Evolutionary conservation across 1,140 invertebrate genomes (phyloP).

Genomic region (Drosophila pruinosa): DNA sequence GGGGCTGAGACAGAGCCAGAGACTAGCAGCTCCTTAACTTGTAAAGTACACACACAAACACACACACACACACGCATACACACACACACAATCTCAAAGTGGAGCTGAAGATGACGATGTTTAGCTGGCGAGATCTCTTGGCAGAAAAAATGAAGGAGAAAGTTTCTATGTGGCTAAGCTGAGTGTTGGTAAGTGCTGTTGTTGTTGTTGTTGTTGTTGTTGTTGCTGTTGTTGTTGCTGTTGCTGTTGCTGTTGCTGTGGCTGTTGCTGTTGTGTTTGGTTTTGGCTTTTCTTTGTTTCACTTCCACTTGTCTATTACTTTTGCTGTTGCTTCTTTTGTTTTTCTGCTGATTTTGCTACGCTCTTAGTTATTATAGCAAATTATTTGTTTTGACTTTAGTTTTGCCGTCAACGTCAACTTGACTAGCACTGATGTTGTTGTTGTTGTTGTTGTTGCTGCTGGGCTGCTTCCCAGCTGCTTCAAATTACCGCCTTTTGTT

Average conservation of each 20-base stretch:
- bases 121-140: conserved; percentile 37
- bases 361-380: conserved; percentile 78
- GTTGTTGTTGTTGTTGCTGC: conserved; percentile 21
- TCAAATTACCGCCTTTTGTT: conserved; percentile 76
- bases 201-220: neutral
- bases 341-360: conserved; percentile 65
- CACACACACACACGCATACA: conserved; percentile 14
- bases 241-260: neutral
- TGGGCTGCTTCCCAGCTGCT: conserved; percentile 66
- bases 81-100: conserved; percentile 13
- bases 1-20: neutral
- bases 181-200: conserved; percentile 19
- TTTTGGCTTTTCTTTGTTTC: conserved; percentile 60
- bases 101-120: conserved; percentile 59
- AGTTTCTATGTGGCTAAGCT: conserved; percentile 64
- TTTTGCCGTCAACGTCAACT: conserved; percentile 58
- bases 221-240: neutral
- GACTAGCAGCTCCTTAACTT: conserved; percentile 59
- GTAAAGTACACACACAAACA: conserved; percentile 54
- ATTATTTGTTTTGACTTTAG: conserved; percentile 80
- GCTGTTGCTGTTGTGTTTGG: conserved; percentile 23
- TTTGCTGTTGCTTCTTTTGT: conserved; percentile 28
- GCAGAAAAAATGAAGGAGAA: conserved; percentile 43
- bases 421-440: neutral
- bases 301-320: conserved; percentile 71